phyloP scores from a whole-genome alignment of 2,797 vertebrate species.

The Tinamus major region DNA sequence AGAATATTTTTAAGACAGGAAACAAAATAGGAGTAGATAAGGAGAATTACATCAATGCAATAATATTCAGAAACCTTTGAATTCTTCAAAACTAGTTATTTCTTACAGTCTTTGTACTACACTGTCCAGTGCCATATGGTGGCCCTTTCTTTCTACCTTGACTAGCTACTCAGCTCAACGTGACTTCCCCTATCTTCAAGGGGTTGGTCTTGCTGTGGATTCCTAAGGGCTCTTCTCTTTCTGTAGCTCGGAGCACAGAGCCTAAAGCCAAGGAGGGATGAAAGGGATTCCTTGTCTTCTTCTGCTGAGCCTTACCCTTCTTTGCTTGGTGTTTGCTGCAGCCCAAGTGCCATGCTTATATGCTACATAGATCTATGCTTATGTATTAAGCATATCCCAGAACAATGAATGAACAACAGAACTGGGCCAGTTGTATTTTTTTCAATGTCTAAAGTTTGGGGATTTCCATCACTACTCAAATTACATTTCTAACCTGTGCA shows the following conservation, averaged over 20 bases:
- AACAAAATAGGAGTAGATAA: background rate
- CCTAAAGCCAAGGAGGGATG: background rate
- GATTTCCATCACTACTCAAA: background rate
- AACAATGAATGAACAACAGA: background rate
- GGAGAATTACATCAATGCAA: background rate
- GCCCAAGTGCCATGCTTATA: background rate
- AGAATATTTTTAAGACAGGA: background rate
- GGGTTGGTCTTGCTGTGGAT: no score
- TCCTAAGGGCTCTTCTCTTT: background rate
- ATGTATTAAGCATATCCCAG: background rate
- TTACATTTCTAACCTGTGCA: background rate
- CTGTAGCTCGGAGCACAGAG: background rate
- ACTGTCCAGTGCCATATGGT: background rate
- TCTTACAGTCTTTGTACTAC: background rate
- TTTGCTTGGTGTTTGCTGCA: background rate
- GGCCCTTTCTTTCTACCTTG: no score
- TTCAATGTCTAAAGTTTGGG: background rate
- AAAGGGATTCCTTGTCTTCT: background rate
- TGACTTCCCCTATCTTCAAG: no score
- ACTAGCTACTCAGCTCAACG: no score
- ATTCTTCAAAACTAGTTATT: background rate
- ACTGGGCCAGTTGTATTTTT: background rate
- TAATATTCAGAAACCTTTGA: background rate
- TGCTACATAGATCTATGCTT: background rate
- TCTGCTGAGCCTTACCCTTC: background rate